Evolutionary conservation across 2,797 vertebrate genomes (phyloP).

Genomic region (Argentina silus): DNA sequence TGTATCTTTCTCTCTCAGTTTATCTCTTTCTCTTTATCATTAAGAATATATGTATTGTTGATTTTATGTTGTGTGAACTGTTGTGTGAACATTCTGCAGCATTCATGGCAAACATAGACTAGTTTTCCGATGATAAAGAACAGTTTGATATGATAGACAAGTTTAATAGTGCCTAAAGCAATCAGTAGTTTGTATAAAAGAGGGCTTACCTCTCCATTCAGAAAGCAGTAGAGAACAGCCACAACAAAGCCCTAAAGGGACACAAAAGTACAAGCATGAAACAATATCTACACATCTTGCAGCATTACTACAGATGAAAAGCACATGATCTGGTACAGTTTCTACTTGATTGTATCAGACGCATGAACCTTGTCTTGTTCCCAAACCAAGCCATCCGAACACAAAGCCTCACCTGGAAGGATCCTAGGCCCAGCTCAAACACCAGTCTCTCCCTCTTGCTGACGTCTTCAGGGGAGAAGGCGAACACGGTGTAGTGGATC

Average conservation of each 20-base stretch:
- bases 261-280: constrained; percentile 68
- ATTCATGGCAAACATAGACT: no score
- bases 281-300: not conserved
- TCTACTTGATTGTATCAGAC: no score
- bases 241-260: constrained; percentile 91
- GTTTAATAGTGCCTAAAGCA: constrained; percentile 53
- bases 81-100: constrained; percentile 62
- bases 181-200: constrained; percentile 55
- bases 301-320: no score
- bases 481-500: constrained; percentile 97
- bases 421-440: constrained; percentile 94
- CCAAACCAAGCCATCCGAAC: no score
- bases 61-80: constrained; percentile 65
- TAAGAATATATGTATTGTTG: no score
- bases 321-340: no score
- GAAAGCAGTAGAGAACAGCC: constrained; percentile 96
- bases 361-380: no score
- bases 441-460: constrained; percentile 94
- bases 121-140: no score
- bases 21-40: constrained; percentile 69
- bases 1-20: constrained; percentile 82
- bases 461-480: constrained; percentile 95
- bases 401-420: constrained; percentile 87
- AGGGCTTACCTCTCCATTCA: constrained; percentile 95
- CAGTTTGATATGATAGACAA: constrained; percentile 54